Conservation (phyloP, 1,140 invertebrate genomes). For the Pseudobourletiella spinata region DNA sequence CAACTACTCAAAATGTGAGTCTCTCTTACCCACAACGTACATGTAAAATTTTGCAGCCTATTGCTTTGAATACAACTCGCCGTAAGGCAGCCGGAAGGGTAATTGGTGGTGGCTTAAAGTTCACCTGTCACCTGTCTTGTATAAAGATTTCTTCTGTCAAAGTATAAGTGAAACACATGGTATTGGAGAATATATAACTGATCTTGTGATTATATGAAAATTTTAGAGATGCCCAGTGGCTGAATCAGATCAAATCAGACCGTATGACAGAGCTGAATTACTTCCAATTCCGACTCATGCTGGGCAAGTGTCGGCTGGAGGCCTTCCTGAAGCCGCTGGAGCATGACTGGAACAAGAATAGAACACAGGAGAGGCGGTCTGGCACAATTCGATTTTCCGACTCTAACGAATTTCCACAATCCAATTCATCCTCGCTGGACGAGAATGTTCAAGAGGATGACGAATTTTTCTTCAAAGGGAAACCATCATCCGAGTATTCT, state of each 20-base stretch:
- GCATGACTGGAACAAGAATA: not conserved
- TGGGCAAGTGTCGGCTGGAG: conserved; percentile 25
- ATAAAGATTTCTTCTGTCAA: too few species aligned
- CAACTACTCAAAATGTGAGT: too few species aligned
- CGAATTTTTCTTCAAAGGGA: conserved; percentile 1
- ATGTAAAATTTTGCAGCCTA: too few species aligned
- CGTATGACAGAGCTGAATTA: conserved; percentile 10
- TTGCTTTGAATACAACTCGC: too few species aligned
- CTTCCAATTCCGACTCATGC: conserved; percentile 17
- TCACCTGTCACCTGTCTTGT: too few species aligned
- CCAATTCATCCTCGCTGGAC: not conserved
- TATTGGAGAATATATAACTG: too few species aligned
- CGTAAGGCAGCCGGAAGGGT: too few species aligned
- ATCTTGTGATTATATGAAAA: too few species aligned
- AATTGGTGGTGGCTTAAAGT: too few species aligned
- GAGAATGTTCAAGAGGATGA: conserved; percentile 1
- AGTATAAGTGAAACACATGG: too few species aligned
- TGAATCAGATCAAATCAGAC: not conserved
- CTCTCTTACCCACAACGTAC: too few species aligned
- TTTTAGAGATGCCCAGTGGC: conserved; percentile 17
- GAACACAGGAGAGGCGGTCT: not conserved
- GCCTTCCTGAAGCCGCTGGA: conserved; percentile 17
- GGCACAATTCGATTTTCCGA: not conserved
- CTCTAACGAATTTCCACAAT: not conserved
- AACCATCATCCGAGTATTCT: not conserved